Conservation (phyloP, 2,888 invertebrate species). For the Trimorus sp. region DNA sequence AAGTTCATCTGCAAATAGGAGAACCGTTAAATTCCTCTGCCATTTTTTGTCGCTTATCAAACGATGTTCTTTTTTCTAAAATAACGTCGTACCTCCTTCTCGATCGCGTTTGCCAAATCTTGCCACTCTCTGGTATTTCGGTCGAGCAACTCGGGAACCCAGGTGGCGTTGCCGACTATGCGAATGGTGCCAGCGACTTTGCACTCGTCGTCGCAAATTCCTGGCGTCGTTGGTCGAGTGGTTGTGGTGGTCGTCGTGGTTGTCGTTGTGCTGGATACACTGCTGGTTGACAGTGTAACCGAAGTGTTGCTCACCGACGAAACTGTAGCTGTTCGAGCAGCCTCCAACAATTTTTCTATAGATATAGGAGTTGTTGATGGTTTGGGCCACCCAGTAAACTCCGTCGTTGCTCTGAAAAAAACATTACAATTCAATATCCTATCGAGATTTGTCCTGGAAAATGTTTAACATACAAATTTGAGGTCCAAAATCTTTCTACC, state of each 20-base stretch:
- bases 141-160: slow-evolving; percentile 93
- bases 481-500: slow-evolving; percentile 81
- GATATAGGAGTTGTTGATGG: slow-evolving; percentile 93
- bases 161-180: slow-evolving; percentile 88
- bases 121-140: slow-evolving; percentile 94
- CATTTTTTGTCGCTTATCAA: background rate
- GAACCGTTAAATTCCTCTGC: background rate
- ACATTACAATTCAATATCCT: background rate
- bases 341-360: slow-evolving; percentile 90
- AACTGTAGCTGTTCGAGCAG: slow-evolving; percentile 85
- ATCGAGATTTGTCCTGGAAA: too few species aligned
- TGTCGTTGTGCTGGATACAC: slow-evolving; percentile 85
- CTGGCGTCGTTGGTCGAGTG: slow-evolving; percentile 88
- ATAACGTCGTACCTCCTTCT: slow-evolving; percentile 86
- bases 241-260: slow-evolving; percentile 88
- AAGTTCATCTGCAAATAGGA: slow-evolving; percentile 88
- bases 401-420: slow-evolving; percentile 88
- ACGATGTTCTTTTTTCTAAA: too few species aligned
- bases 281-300: slow-evolving; percentile 80
- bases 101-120: slow-evolving; percentile 89
- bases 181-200: slow-evolving; percentile 93
- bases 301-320: slow-evolving; percentile 82
- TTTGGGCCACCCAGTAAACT: slow-evolving; percentile 95
- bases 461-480: too few species aligned
- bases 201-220: slow-evolving; percentile 89